phyloP scores from a whole-genome alignment of 92 coral and sea anemone genomes.

The Porites lobata region DNA sequence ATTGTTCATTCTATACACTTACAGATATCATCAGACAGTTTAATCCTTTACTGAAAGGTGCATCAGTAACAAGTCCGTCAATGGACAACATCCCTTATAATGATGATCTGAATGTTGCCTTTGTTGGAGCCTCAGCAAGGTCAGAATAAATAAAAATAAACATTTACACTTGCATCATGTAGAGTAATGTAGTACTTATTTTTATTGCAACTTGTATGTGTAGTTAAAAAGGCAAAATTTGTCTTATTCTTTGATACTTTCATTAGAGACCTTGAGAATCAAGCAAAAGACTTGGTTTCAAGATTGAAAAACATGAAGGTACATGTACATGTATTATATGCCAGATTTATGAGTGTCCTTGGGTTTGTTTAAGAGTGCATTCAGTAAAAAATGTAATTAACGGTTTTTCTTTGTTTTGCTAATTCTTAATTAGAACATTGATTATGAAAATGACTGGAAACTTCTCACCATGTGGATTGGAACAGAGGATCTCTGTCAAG shows the following conservation, averaged over 20 bases:
- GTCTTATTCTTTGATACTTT: neutral
- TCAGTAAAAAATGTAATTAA: too few species aligned
- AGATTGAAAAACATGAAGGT: conserved; percentile 77
- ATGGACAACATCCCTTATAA: conserved; percentile 10
- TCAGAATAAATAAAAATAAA: conserved; percentile 1
- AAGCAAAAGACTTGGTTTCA: conserved; percentile 72
- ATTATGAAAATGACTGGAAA: conserved; percentile 89
- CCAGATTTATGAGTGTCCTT: too few species aligned
- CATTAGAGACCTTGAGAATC: conserved; percentile 76
- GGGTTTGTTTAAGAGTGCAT: too few species aligned
- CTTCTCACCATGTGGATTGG: conserved; percentile 92
- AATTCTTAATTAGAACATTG: conserved; percentile 52
- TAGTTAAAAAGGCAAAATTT: too few species aligned
- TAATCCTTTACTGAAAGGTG: conserved; percentile 84
- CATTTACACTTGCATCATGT: neutral
- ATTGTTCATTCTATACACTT: neutral
- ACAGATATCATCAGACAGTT: conserved; percentile 86
- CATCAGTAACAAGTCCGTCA: conserved; percentile 43
- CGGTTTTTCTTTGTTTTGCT: neutral
- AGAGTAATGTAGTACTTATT: neutral
- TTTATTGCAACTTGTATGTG: too few species aligned
- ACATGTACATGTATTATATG: too few species aligned
- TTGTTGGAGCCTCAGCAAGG: conserved; percentile 74
- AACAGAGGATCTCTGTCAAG: conserved; percentile 85
- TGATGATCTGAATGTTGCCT: conserved; percentile 76